Conservation (phyloP, 2,888 invertebrate genomes). For the Drosophila cognata region DNA sequence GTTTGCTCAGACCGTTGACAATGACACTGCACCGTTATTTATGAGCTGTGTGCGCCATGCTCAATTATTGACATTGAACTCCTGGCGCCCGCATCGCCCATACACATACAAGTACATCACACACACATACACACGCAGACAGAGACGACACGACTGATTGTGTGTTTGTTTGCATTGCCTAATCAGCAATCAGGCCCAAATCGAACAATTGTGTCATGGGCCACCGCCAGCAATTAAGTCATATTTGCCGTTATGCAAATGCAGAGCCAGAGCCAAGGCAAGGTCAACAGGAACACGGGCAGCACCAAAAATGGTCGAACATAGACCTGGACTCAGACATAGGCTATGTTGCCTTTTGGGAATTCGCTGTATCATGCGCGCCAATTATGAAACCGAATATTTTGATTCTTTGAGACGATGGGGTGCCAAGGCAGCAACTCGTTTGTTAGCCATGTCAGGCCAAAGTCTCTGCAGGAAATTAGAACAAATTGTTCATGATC, state of each 20-base stretch:
- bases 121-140: conserved; percentile 20
- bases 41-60: conserved; percentile 74
- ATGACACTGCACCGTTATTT: conserved; percentile 79
- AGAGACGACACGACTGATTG: conserved; percentile 24
- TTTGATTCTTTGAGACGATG: conserved; percentile 32
- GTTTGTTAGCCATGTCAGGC: conserved; percentile 41
- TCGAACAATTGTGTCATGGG: conserved; percentile 63
- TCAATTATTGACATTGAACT: conserved; percentile 78
- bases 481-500: conserved; percentile 78
- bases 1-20: conserved; percentile 56
- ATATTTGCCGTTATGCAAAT: conserved; percentile 75
- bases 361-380: conserved; percentile 74
- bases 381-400: conserved; percentile 55
- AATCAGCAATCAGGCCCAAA: conserved; percentile 74
- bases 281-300: conserved; percentile 62
- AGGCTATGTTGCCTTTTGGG: conserved; percentile 35
- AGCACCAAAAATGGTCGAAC: conserved; percentile 37
- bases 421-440: conserved; percentile 36
- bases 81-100: conserved; percentile 62
- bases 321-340: conserved; percentile 23
- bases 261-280: conserved; percentile 45
- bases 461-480: conserved; percentile 57
- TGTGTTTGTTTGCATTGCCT: conserved; percentile 55
- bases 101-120: conserved; percentile 32
- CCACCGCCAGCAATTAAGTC: conserved; percentile 71